Evolutionary conservation across 2,888 invertebrate species (phyloP).

Genomic region (Lasioglossum villosulum): DNA sequence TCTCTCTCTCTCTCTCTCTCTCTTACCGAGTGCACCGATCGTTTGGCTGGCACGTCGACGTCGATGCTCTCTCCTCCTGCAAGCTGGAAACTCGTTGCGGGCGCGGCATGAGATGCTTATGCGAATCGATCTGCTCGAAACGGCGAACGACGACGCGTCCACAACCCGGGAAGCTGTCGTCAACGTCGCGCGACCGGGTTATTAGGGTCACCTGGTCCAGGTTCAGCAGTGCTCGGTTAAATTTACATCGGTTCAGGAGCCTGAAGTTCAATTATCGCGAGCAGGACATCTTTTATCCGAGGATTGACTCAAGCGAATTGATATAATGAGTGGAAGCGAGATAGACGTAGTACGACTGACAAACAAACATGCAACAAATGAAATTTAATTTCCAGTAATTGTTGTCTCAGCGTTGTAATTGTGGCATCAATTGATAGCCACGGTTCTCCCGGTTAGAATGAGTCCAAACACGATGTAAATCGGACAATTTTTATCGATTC

Average conservation of each 20-base stretch:
- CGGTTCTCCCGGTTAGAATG: not conserved
- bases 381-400: not conserved
- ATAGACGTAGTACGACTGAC: not conserved
- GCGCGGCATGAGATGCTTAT: constrained; percentile 59
- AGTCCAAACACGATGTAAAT: not conserved
- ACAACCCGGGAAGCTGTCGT: constrained; percentile 58
- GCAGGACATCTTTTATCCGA: no score
- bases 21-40: constrained; percentile 56
- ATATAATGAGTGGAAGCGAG: no score
- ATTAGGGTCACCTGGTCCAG: not conserved
- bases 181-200: constrained; percentile 69
- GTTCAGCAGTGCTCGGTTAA: not conserved
- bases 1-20: not conserved
- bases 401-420: not conserved
- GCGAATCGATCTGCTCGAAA: constrained; percentile 69
- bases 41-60: constrained; percentile 27
- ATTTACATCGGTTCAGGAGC: not conserved
- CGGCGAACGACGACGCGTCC: constrained; percentile 43
- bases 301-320: no score
- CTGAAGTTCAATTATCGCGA: no score
- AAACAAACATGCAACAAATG: not conserved
- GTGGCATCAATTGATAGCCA: not conserved
- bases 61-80: constrained; percentile 28
- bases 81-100: constrained; percentile 44
- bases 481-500: not conserved